Evolutionary conservation across 1,140 invertebrate genomes (phyloP), one percentile per base, ranked within the genome.

Genomic region (Lutraria rhynchaena): DNA sequence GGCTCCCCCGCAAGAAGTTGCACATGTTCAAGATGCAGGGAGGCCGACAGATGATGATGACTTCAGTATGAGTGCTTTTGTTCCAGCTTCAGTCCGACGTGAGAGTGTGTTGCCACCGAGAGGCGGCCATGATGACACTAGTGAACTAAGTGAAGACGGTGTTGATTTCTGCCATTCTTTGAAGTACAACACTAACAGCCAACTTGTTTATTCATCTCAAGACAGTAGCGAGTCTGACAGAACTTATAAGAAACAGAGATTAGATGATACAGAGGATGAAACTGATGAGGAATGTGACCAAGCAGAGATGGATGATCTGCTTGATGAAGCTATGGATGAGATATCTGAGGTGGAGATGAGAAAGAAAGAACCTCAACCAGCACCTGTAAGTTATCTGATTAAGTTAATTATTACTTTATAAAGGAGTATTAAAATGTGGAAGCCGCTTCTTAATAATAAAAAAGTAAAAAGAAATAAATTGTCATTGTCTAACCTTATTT

Each of bases 311-410:
- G 89, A 88, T 76, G 89, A 92, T 41, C 78, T 92, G 1, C 75
- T 92, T 27, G 90, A 92, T 74, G 92, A 92, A 67, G 91, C 91
- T 1, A 82, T 92, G 74, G 88, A 89, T 80, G 84, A 85, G 31
- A 61, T 82, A 44, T 70, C 77, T 29, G 83, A 85, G 17, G 70
- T 67, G 27, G 82, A 85, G 58, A 58, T 73, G 31, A 85, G 76
- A n/a, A 51, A 67, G 4, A 82, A 77, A 24, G 37, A 41, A 60
- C 85, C 84, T 33, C 75, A 74, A 31, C 73, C 86, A 63, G 74
- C 81, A 13, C 85, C 86, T 13, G 85, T 89, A 77, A 85, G 82
- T 83, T 19, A 17, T 5, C 13, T 51, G 33, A 17, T 33, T 65
- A 22, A 22, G 31, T 24, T 60, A 74, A 44, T 53, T 60, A 22